phyloP scores from a whole-genome alignment of 2,888 invertebrate species.

The Unio pictorum region DNA sequence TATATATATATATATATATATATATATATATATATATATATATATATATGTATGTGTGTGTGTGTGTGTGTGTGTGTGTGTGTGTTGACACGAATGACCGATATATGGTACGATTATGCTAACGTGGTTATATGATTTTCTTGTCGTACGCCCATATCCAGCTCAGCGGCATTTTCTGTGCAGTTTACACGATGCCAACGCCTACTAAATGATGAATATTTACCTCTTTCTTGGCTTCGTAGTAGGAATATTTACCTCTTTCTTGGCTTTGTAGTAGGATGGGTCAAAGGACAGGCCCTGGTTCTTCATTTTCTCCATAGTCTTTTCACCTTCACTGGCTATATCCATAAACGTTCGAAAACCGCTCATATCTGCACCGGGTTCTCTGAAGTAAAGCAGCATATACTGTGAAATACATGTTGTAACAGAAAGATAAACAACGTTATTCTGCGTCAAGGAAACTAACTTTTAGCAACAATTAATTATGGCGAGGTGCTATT shows the following conservation, averaged over 20 bases:
- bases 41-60: too few species aligned
- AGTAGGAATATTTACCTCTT: constrained; percentile 59
- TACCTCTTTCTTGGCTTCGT: constrained; percentile 67
- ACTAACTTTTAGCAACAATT: too few species aligned
- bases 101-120: too few species aligned
- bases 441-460: too few species aligned
- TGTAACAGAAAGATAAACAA: too few species aligned
- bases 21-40: too few species aligned
- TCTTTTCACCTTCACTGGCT: constrained; percentile 50
- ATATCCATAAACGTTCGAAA: constrained; percentile 63
- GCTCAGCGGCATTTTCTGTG: background rate
- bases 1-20: too few species aligned
- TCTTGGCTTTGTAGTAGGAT: constrained; percentile 64
- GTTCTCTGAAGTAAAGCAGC: constrained; percentile 19
- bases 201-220: background rate
- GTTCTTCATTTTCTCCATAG: constrained; percentile 48
- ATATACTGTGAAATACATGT: background rate
- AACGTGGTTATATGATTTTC: too few species aligned
- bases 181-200: background rate
- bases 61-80: too few species aligned
- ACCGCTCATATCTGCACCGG: constrained; percentile 15
- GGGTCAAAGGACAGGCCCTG: constrained; percentile 65
- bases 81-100: too few species aligned
- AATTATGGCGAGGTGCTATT: too few species aligned
- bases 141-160: background rate